Base-by-base conservation (phyloP, 1,140 invertebrate species). In the Drosophila ogumai region DNA sequence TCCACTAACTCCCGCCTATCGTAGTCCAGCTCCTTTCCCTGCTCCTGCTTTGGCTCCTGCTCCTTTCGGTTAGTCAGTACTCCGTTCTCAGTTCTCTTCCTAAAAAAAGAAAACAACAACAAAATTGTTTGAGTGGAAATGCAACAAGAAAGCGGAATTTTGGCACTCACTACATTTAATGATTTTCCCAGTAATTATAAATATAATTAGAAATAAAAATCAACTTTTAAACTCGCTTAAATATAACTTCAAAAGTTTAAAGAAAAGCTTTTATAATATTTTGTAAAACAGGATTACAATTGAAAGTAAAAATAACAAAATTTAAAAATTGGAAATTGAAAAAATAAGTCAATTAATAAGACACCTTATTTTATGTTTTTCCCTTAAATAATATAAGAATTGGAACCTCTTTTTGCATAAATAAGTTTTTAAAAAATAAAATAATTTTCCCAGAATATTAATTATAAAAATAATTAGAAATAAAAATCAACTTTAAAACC, bases 61-160 rank as follows among this genome's bases (percentile, higher is more conserved):
- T 54, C 32, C 50, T 13, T 52, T 34, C 49, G 32, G 50, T 54
- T 34, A 54, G 32, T 22, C 50, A 54, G 50, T 54, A 12, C 50
- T 54, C 32, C 50, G 19, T 38, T 38, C 52, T 32, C 52, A 40
- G 17, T 50, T 66, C 58, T 34, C 17, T 32, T 36, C 17, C 28
- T n/a, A n/a, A n/a, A n/a, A 17, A 43, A 10, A 10, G 3, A 36
- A 36, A 34, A 34, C n/a, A 54, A 54, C 19, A 38, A 55, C 13
- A 55, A 55, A 75, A 50, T n/a, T 36, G 19, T 55, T 77, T 13
- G 28, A 56, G 49, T 68, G 49, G 38, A 77, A 77, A 77, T 65
- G 74, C 61, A 57, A 44, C 36, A 46, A 65, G 61, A 34, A 52
- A 36, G 25, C 28, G 32, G 2, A 3, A 25, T 17, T 19, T 22